Base-by-base conservation (phyloP, 2,113 vertebrate species). In the Sclerurus mexicanus region DNA sequence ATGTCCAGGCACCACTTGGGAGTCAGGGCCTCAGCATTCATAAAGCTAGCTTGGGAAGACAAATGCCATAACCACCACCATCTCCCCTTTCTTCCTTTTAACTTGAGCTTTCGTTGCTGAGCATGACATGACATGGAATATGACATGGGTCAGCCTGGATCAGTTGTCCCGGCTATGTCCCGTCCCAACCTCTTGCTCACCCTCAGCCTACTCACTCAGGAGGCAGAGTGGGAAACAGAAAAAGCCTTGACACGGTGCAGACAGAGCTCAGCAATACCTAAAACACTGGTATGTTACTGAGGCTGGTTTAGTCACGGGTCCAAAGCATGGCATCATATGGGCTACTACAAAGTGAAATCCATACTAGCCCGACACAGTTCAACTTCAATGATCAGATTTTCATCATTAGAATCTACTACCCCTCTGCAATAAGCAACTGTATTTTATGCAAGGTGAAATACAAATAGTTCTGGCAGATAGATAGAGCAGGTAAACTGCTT, bases 61-160 rank as follows among this genome's bases (percentile, higher is more conserved):
- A 64, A 62, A 46, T 3, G 2, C 20, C 18, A 14, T 40, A 55
- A 64, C 14, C 10, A 21, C 4, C 17, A 27, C 0, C 13, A 46
- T 31, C 35, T 67, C 8, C 31, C 14, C 6, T 79, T 50, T 55
- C 20, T n/a, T 58, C 19, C 9, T 67, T 35, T 75, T 85, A 63
- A 6, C 14, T 83, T 75, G n/a, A 75, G 23, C 3, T 78, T 66
- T 58, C 56, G 19, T 14, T 81, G 9, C 14, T 73, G 21, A 81
- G 12, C 37, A 10, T 50, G 14, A n/a, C 20, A 31, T 50, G 22
- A n/a, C 30, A 25, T 27, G 14, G 11, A 59, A 11, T 64, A 25
- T 31, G 19, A 12, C 30, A 13, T 24, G 1, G 0, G 9, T 56
- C 11, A 39, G 0, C 35, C 14, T 56, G 14, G 9, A 12, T 44